Evolutionary conservation across 1,140 invertebrate species (phyloP), one percentile per base, ranked within the genome.

Genomic region (Coboldia fuscipes): DNA sequence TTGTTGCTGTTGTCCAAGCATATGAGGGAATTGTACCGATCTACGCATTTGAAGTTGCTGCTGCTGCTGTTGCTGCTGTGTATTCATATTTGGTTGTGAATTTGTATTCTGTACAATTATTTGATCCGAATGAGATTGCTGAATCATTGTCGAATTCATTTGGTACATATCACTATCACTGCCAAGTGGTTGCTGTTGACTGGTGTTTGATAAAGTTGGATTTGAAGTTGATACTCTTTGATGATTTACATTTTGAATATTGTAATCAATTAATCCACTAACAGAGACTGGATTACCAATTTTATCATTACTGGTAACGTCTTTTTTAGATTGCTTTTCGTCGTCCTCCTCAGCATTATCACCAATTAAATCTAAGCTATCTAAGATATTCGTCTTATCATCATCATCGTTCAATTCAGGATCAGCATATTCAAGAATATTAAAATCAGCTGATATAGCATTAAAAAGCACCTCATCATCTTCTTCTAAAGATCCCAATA

Each of bases 361-460:
- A 44, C 82, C 77, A 39, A 78, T 76, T 29, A 82, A 61, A 51
- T 83, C 77, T 26, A 83, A 60, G 19, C 68, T 68, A 51, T 82
- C 76, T 13, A 83, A 61, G 40, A 81, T 71, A 45, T 77, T 82
- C 16, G 73, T 75, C 42, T 74, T 75, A 34, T 72, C 71, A 7
- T 70, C 69, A 34, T 68, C 73, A 30, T 72, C 67, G 38, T 84
- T 81, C n/a, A 90, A 58, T 56, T 93, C 86, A 1, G 88, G 81
- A 66, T 94, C 88, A 1, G 85, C 88, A 60, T 92, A 94, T 56
- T 90, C 83, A 24, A 94, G 53, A 45, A 96, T 92, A 53, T 94
- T 93, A 57, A 94, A 94, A 56, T 92, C 86, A 21, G 76, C 83
- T 63, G 62, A 60, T 41, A 65, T 47, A 28, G 62, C 68, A 41